phyloP scores from a whole-genome alignment of 2,888 invertebrate genomes.

The Acanthacorydalis orientalis region DNA sequence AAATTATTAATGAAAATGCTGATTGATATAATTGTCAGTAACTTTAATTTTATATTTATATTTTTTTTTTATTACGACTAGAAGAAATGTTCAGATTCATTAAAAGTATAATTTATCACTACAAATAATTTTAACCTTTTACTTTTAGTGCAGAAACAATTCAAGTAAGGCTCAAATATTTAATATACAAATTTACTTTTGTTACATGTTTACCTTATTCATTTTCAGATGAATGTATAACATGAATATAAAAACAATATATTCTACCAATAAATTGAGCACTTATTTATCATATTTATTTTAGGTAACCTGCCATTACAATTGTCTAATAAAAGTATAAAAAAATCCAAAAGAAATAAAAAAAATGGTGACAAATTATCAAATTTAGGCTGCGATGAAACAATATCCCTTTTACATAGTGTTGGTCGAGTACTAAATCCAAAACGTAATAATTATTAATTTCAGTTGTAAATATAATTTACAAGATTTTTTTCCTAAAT shows the following conservation, averaged over 20 bases:
- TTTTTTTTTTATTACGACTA: too few relatives aligned
- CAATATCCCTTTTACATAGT: constrained; percentile 55
- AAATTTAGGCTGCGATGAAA: constrained; percentile 47
- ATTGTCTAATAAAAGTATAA: constrained; percentile 16
- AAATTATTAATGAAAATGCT: too few relatives aligned
- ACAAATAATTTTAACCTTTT: too few relatives aligned
- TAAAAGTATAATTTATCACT: too few relatives aligned
- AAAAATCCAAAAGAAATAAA: constrained; percentile 26
- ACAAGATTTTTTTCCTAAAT: constrained; percentile 9
- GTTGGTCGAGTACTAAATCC: constrained; percentile 62
- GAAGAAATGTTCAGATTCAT: too few relatives aligned
- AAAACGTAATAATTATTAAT: constrained; percentile 36
- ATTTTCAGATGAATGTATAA: too few relatives aligned
- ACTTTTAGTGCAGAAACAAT: too few relatives aligned
- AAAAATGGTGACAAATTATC: constrained; percentile 26
- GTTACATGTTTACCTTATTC: too few relatives aligned
- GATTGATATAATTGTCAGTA: too few relatives aligned
- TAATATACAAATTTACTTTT: too few relatives aligned
- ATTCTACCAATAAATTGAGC: background rate
- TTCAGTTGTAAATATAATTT: background rate
- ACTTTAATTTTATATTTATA: background rate
- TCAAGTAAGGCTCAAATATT: too few relatives aligned
- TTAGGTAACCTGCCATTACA: background rate
- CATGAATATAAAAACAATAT: too few relatives aligned
- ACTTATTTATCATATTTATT: background rate